Conservation (phyloP, 2,888 invertebrate species). For the Cryptus viduatorius region DNA sequence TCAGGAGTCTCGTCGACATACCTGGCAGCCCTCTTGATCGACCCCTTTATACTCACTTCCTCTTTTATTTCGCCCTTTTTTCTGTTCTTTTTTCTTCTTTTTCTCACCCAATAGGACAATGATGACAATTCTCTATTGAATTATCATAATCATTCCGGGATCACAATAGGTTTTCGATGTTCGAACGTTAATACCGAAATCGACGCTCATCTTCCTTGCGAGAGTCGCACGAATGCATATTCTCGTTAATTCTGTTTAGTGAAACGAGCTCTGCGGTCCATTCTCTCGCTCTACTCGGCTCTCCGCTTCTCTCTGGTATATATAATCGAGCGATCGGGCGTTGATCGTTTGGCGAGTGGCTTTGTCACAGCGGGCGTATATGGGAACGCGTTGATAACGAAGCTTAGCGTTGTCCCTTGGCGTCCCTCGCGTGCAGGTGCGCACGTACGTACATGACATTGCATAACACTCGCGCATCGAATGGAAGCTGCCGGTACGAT, state of each 20-base stretch:
- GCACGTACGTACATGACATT: conserved; percentile 66
- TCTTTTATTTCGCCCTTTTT: conserved; percentile 60
- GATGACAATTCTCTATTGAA: conserved; percentile 21
- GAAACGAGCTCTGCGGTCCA: conserved; percentile 43
- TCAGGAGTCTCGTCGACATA: conserved; percentile 18
- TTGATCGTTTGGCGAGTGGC: conserved; percentile 57
- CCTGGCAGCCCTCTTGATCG: conserved; percentile 4
- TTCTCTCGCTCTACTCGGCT: conserved; percentile 7
- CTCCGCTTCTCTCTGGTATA: conserved; percentile 10
- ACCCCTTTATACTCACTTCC: conserved; percentile 75
- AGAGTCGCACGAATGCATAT: conserved; percentile 8
- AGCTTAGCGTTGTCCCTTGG: conserved; percentile 72
- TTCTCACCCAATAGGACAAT: conserved; percentile 2
- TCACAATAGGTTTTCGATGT: not conserved
- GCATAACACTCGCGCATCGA: conserved; percentile 68
- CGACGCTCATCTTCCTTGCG: not conserved
- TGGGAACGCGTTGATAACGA: conserved; percentile 79
- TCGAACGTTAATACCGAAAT: not conserved
- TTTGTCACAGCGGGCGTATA: conserved; percentile 68
- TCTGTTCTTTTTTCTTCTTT: not conserved
- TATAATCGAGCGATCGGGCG: conserved; percentile 27
- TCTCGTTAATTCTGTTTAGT: conserved; percentile 57
- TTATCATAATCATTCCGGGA: not conserved
- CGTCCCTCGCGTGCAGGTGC: conserved; percentile 67
- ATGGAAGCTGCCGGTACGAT: conserved; percentile 58